Evolutionary conservation across 1,140 invertebrate species (phyloP).

Genomic region (Telenomus remus): DNA sequence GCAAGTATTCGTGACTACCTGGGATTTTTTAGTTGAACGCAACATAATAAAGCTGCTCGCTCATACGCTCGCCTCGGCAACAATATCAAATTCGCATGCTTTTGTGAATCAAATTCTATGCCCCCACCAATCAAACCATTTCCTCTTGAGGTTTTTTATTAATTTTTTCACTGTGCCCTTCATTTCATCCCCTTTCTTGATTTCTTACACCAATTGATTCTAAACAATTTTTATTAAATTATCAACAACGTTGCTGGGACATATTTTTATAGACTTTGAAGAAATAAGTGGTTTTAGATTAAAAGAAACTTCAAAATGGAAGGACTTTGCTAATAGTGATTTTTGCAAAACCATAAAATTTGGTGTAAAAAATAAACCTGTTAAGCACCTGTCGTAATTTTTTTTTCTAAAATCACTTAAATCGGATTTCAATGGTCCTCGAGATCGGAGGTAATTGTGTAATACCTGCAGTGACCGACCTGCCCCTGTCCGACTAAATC

Average conservation of each 20-base stretch:
- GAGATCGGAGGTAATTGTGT: conserved; percentile 30
- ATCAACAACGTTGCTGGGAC: too few relatives aligned
- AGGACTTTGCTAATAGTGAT: too few relatives aligned
- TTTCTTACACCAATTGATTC: not conserved
- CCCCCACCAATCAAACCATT: conserved; percentile 28
- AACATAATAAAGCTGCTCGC: conserved; percentile 45
- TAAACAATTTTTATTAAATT: not conserved
- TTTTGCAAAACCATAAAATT: too few relatives aligned
- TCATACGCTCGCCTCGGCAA: conserved; percentile 22
- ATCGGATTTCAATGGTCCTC: conserved; percentile 41
- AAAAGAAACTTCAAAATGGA: too few relatives aligned
- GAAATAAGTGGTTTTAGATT: too few relatives aligned
- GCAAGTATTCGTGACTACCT: conserved; percentile 63
- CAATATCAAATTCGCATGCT: conserved; percentile 48
- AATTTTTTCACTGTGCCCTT: conserved; percentile 3
- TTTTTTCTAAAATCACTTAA: conserved; percentile 35
- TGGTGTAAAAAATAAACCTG: too few relatives aligned
- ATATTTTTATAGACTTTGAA: too few relatives aligned
- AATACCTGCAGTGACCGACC: conserved; percentile 73
- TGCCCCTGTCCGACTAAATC: conserved; percentile 68
- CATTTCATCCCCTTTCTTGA: not conserved
- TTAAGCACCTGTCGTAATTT: conserved; percentile 8
- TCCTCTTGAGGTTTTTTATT: conserved; percentile 29
- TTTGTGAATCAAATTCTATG: conserved; percentile 44
- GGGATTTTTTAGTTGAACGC: conserved; percentile 54